Conservation (phyloP, 2,113 vertebrate genomes). For the Axis porcinus region DNA sequence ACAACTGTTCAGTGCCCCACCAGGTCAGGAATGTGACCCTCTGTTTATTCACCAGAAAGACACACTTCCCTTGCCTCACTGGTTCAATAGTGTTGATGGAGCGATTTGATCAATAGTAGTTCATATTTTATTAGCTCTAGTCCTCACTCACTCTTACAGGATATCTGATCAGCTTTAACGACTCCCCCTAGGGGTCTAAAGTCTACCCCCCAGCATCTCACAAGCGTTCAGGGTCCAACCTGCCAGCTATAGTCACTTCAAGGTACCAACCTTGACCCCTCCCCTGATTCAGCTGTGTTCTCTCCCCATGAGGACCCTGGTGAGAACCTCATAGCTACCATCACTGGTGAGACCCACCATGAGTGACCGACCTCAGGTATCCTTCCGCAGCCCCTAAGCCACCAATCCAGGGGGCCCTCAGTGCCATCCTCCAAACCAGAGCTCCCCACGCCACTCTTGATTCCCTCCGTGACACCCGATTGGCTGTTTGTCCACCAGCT, state of each 20-base stretch:
- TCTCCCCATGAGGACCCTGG: background rate
- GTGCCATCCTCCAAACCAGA: background rate
- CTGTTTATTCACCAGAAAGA: background rate
- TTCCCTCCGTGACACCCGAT: background rate
- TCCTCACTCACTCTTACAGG: too few relatives aligned
- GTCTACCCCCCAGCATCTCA: background rate
- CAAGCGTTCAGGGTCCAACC: background rate
- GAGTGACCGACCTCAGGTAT: rapidly evolving
- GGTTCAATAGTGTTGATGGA: rapidly evolving
- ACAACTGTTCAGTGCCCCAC: background rate
- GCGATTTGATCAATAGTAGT: background rate
- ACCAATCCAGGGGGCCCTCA: background rate
- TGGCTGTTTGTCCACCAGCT: background rate
- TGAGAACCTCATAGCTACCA: background rate
- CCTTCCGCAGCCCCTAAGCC: background rate
- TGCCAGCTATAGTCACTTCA: background rate
- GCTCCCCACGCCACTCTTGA: background rate
- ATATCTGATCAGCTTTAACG: background rate
- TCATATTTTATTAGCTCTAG: background rate
- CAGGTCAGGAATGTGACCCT: background rate
- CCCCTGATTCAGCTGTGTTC: background rate
- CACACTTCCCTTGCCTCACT: background rate
- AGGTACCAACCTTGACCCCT: background rate
- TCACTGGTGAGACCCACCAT: background rate
- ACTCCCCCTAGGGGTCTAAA: background rate